Conservation (phyloP, 23 tunicate genomes). For the Ascidia mentula region DNA sequence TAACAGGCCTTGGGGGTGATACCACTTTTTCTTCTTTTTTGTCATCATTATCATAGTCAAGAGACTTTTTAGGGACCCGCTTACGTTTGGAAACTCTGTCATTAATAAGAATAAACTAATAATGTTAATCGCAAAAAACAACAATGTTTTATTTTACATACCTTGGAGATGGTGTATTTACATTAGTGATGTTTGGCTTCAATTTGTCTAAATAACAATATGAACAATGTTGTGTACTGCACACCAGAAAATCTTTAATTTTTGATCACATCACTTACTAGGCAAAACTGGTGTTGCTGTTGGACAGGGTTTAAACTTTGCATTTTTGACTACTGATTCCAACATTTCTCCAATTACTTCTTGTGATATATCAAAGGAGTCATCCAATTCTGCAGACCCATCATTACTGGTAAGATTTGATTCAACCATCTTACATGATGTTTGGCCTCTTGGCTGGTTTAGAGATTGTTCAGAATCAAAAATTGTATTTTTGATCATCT, state of each 20-base stretch:
- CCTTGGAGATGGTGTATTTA: not conserved
- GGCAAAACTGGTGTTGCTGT: not conserved
- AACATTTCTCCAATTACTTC: not conserved
- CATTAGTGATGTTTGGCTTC: not conserved
- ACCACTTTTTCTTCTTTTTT: constrained; percentile 3
- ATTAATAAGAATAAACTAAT: not conserved
- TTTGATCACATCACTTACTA: not conserved
- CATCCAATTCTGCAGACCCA: not conserved
- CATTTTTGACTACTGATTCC: not conserved
- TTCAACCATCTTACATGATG: not conserved
- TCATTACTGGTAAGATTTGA: not conserved
- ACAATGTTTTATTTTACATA: not conserved
- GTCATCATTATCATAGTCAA: constrained; percentile 27
- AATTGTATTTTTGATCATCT: too few relatives aligned
- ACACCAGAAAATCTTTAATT: not conserved
- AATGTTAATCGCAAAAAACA: not conserved
- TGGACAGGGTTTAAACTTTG: not conserved
- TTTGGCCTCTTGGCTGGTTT: too few relatives aligned
- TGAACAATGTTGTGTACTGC: not conserved
- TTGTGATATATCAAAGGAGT: not conserved
- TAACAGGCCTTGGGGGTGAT: constrained; percentile 6
- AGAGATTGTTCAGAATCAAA: too few relatives aligned
- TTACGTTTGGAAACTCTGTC: constrained; percentile 42
- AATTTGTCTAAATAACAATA: not conserved
- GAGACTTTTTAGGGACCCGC: constrained; percentile 39